Evolutionary conservation across 2,797 vertebrate genomes (phyloP).

Genomic region (Sebastiscus albofasciatus): DNA sequence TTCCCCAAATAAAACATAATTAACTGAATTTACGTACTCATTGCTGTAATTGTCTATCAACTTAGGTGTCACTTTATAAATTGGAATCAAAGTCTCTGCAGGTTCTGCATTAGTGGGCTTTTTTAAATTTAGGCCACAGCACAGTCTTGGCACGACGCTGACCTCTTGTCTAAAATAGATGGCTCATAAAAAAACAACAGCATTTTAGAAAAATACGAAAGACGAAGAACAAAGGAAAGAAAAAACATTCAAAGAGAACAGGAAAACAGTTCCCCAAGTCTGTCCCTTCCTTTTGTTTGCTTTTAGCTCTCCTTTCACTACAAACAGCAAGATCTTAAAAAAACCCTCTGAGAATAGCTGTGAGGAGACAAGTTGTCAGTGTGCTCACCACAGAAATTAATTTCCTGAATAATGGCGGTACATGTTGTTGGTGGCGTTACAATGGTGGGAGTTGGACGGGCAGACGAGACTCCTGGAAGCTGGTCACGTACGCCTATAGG

Average conservation of each 20-base stretch:
- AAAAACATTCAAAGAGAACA: constrained; percentile 1
- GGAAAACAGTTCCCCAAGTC: constrained; percentile 8
- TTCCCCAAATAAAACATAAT: constrained; percentile 5
- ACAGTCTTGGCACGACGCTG: background rate
- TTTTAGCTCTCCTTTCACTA: constrained; percentile 2
- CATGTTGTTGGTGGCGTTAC: constrained; percentile 41
- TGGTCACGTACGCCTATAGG: constrained; percentile 46
- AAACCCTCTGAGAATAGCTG: constrained; percentile 26
- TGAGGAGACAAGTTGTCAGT: constrained; percentile 56
- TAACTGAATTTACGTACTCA: background rate
- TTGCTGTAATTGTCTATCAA: constrained; percentile 16
- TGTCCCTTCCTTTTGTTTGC: background rate
- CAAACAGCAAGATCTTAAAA: constrained; percentile 16
- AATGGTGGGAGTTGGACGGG: constrained; percentile 47
- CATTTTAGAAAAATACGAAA: background rate
- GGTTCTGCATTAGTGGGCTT: background rate
- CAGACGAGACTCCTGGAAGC: constrained; percentile 23
- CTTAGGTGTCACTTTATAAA: background rate
- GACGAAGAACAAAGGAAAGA: background rate
- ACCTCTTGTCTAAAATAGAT: constrained; percentile 16
- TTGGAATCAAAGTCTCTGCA: background rate
- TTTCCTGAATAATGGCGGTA: constrained; percentile 48
- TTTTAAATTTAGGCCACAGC: background rate
- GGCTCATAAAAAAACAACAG: background rate
- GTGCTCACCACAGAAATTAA: constrained; percentile 44